These are phyloP conservation scores for Syncerus caffer DNA, from an alignment of 2,797 vertebrate species.

Conservation along the genomic window DNA sequence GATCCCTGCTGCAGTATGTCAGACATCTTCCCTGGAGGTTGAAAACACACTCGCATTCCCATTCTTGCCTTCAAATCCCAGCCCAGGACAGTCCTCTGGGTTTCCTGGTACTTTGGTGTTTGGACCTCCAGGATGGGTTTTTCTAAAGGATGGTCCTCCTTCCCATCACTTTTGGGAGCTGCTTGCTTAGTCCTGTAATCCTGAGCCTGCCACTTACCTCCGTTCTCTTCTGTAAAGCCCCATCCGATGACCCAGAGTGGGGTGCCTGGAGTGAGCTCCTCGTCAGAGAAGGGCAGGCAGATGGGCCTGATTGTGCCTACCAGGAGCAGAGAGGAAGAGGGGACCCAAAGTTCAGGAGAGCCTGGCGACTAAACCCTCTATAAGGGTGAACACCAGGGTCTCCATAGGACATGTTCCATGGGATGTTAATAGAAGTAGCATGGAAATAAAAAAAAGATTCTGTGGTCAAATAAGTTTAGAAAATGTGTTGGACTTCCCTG, in stretches of 20 bases:
- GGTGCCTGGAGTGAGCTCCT: slow-evolving; percentile 74
- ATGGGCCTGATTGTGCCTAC: slow-evolving; percentile 85
- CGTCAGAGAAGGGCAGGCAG: slow-evolving; percentile 89
- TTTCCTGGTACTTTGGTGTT: neutral
- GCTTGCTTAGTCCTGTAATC: neutral
- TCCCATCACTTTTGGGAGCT: neutral
- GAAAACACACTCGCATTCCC: neutral
- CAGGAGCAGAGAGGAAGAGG: neutral
- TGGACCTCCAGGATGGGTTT: neutral
- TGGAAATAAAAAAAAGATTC: neutral
- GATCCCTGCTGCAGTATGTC: slow-evolving; percentile 86
- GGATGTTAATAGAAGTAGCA: neutral
- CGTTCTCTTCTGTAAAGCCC: slow-evolving; percentile 88
- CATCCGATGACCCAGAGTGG: slow-evolving; percentile 88
- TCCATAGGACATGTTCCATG: neutral
- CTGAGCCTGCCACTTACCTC: slow-evolving; percentile 72
- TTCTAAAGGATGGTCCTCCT: neutral
- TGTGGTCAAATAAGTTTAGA: neutral
- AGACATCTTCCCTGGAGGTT: slow-evolving; percentile 79
- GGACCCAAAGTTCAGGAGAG: neutral
- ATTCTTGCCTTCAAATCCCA: neutral
- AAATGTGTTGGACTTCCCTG: neutral
- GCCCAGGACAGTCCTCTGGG: neutral
- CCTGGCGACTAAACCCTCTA: neutral
- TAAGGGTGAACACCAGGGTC: neutral